phyloP scores from a whole-genome alignment of 2,888 invertebrate species.

The Caenorhabditis sp. region DNA sequence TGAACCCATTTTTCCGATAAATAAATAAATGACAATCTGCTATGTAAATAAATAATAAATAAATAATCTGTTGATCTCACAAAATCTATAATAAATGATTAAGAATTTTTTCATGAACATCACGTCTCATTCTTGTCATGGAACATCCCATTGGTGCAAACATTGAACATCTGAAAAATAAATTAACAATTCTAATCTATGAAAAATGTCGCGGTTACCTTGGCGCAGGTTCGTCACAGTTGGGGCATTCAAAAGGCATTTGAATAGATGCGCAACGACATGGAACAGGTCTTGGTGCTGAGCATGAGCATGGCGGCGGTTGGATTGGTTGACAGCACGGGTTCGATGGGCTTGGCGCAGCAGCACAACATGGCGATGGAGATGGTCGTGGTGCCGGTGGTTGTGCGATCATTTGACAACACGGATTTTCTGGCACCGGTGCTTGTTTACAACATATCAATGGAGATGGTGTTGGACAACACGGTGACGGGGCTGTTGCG shows the following conservation, averaged over 20 bases:
- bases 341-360: conserved; percentile 38
- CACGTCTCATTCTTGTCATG: conserved; percentile 46
- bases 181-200: background rate
- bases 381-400: conserved; percentile 31
- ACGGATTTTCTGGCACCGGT: conserved; percentile 53
- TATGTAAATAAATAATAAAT: background rate
- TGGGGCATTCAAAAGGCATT: conserved; percentile 34
- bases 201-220: conserved; percentile 11
- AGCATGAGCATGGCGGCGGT: conserved; percentile 37
- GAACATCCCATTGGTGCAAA: conserved; percentile 31
- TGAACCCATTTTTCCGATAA: background rate
- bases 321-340: conserved; percentile 44
- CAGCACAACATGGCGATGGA: conserved; percentile 33
- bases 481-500: conserved; percentile 19
- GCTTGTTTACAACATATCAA: conserved; percentile 45
- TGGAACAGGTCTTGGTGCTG: conserved; percentile 49
- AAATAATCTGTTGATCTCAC: background rate
- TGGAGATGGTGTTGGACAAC: conserved; percentile 34
- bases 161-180: conserved; percentile 36
- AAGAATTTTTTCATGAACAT: conserved; percentile 41
- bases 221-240: conserved; percentile 42
- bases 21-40: background rate
- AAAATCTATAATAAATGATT: background rate
- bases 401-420: conserved; percentile 39
- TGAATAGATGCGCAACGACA: conserved; percentile 49